Evolutionary conservation across 2,113 vertebrate species (phyloP).

Genomic region (Chlorodrepanis virens): DNA sequence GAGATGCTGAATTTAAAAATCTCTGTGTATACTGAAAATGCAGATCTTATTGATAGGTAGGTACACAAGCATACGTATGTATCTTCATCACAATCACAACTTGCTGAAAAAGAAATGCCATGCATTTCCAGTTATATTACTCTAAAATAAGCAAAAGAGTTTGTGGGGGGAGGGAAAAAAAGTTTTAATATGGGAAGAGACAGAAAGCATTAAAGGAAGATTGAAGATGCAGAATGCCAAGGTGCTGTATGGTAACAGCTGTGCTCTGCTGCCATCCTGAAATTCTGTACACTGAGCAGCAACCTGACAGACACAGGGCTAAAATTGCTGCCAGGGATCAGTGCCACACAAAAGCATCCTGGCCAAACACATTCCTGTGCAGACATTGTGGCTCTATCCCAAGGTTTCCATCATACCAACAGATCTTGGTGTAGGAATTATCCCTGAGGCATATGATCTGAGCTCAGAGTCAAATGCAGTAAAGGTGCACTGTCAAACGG

Average conservation of each 20-base stretch:
- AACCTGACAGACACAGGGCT: slow-evolving; percentile 39
- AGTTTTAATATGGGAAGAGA: neutral
- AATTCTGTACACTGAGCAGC: slow-evolving; percentile 11
- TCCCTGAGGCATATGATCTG: neutral
- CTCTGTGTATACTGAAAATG: neutral
- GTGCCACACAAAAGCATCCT: slow-evolving; percentile 17
- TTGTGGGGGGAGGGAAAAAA: neutral
- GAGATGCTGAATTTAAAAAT: neutral
- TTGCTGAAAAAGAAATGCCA: neutral
- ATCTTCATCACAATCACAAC: neutral
- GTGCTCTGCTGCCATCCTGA: slow-evolving; percentile 19
- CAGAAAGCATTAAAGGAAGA: neutral
- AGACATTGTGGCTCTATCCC: slow-evolving; percentile 16
- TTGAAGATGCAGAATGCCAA: neutral
- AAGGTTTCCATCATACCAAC: slow-evolving; percentile 8
- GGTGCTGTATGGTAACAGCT: slow-evolving; percentile 31
- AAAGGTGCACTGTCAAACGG: neutral
- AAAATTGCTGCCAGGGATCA: slow-evolving; percentile 28
- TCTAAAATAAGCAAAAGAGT: neutral
- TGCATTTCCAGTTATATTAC: neutral
- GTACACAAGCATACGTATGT: rapidly evolving
- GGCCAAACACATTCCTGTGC: slow-evolving; percentile 17
- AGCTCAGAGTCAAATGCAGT: neutral
- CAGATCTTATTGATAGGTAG: neutral
- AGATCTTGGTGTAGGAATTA: neutral